These are phyloP conservation scores for Ernsta delagoae DNA, from an alignment of 2,888 invertebrate species.

Conservation along the genomic window DNA sequence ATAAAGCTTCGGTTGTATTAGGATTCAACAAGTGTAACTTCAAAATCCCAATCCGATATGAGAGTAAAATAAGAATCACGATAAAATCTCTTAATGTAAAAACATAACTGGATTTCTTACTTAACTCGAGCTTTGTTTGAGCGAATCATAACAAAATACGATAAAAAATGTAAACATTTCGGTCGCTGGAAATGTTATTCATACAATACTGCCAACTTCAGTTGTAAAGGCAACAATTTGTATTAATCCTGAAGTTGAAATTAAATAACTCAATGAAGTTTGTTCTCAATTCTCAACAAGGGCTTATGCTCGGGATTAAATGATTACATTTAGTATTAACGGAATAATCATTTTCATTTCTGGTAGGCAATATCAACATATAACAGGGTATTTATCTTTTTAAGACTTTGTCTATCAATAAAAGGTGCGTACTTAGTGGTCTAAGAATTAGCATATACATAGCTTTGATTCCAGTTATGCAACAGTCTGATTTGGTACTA, in stretches of 20 bases:
- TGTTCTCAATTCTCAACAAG: conserved; percentile 21
- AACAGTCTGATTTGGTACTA: neutral
- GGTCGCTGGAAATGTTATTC: conserved; percentile 18
- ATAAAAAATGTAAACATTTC: conserved; percentile 26
- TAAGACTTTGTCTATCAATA: neutral
- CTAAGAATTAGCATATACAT: neutral
- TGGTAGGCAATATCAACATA: neutral
- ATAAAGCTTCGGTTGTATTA: neutral
- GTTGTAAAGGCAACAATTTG: conserved; percentile 31
- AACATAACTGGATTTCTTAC: conserved; percentile 8
- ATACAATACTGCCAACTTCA: conserved; percentile 23
- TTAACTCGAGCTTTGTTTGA: conserved; percentile 16
- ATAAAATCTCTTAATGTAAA: conserved; percentile 4
- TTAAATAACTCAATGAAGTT: conserved; percentile 29
- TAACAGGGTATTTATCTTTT: neutral
- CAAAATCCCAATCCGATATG: conserved; percentile 13
- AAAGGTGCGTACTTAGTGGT: neutral
- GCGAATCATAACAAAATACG: conserved; percentile 20
- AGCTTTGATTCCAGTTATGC: too few relatives aligned
- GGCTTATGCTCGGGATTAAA: conserved; percentile 22
- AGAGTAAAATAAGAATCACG: conserved; percentile 10
- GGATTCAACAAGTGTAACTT: conserved; percentile 16
- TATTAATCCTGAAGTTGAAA: conserved; percentile 27
- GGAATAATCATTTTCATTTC: conserved; percentile 26
- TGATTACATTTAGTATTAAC: conserved; percentile 27